phyloP scores from a whole-genome alignment of 2,888 invertebrate species.

The Tridacna crocea region DNA sequence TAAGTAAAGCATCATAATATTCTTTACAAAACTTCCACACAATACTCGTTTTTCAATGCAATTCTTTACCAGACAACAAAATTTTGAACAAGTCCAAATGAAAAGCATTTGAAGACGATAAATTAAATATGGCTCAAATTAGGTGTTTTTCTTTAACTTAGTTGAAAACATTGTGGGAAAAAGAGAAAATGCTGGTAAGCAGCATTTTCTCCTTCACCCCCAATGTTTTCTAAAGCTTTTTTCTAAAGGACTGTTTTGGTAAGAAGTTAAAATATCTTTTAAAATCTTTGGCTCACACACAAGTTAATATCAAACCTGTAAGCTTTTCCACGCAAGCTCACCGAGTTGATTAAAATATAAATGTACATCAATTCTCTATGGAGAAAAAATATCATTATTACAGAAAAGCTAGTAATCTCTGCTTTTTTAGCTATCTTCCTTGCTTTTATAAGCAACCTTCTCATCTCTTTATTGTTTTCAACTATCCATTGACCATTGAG shows the following conservation, averaged over 20 bases:
- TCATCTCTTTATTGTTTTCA: too few species aligned
- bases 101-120: background rate
- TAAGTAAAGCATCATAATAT: background rate
- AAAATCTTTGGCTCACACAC: background rate
- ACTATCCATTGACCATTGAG: too few species aligned
- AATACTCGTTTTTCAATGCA: too few species aligned
- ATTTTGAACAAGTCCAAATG: background rate
- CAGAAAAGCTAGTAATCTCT: too few species aligned
- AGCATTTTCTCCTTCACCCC: constrained; percentile 2
- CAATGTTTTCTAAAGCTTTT: background rate
- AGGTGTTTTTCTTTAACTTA: background rate
- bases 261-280: background rate
- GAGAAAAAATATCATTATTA: too few species aligned
- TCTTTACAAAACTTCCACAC: background rate
- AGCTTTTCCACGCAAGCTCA: background rate
- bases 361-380: too few species aligned
- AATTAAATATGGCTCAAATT: background rate
- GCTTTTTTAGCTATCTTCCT: too few species aligned
- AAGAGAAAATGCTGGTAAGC: background rate
- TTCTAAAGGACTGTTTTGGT: background rate
- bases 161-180: background rate
- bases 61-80: background rate
- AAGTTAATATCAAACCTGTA: background rate
- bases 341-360: background rate
- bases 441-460: too few species aligned